Base-by-base conservation (phyloP, 1,140 invertebrate genomes). In the Caerostris extrusa region DNA sequence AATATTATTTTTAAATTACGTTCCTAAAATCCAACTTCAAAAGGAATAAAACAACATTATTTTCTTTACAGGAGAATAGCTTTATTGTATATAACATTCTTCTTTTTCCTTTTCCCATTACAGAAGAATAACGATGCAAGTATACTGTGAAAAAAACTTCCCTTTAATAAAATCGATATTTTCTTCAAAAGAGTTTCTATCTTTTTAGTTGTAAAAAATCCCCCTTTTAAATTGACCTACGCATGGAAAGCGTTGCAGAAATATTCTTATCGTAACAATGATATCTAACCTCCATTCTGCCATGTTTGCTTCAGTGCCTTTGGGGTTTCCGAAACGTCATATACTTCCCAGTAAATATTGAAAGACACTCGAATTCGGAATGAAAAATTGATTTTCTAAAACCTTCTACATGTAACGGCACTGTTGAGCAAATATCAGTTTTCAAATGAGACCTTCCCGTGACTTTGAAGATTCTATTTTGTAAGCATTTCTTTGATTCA, bases 381-480 rank as follows among this genome's bases (percentile, higher is more conserved):
- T 53, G 57, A 64, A 88, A 88, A 64, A 88, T 88, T 53, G 86
- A 88, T 88, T 88, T 64, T 17, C 50, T 53, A 17, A 34, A 10
- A 12, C 12, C 71, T 77, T 14, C 12, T 12, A 12, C 10, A 50
- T 77, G 34, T 17, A 12, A 50, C 12, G 19, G 69, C 12, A 3
- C 19, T 34, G 7, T 77, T 77, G 19, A 77, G 50, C 34, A 77
- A 77, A 77, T 77, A 77, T 77, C 8, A 10, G 19, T 10, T 8
- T 34, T 19, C 69, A 12, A 7, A 10, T 4, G 10, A 50, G 10
- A 19, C 8, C 34, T 77, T 77, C 2, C 19, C 19, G 10, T 77
- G 34, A 50, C 8, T 12, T 50, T 7, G 12, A 8, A 34, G 50
- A 77, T 10, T 77, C 3, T 10, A 3, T 50, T 53, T 5, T 17